These are phyloP conservation scores for Peromyscus californicus DNA, from an alignment of 2,113 vertebrate genomes.

Conservation along the genomic window DNA sequence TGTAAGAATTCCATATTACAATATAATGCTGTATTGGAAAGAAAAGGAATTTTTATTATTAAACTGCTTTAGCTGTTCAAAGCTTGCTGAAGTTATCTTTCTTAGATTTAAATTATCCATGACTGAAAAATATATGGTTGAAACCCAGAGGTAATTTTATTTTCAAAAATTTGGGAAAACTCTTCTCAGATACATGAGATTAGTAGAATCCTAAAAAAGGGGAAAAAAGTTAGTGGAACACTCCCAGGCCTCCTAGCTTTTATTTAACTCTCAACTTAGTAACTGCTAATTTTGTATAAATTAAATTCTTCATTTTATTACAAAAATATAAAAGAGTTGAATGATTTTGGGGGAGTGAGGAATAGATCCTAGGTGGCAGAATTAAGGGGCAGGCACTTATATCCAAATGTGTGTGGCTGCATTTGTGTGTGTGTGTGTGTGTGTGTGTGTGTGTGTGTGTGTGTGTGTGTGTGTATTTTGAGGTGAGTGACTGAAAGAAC, in stretches of 20 bases:
- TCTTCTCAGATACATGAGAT: slow-evolving; percentile 60
- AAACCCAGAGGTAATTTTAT: slow-evolving; percentile 70
- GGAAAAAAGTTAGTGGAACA: background rate
- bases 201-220: slow-evolving; percentile 56
- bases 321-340: background rate
- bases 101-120: slow-evolving; percentile 74
- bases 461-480: background rate
- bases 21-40: slow-evolving; percentile 17
- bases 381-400: background rate
- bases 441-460: no score
- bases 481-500: background rate
- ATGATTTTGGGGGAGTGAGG: background rate
- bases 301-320: slow-evolving; percentile 5
- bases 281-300: slow-evolving; percentile 1
- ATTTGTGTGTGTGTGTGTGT: background rate
- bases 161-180: slow-evolving; percentile 68
- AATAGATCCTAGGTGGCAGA: background rate
- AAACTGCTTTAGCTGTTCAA: slow-evolving; percentile 60
- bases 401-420: no score
- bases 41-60: slow-evolving; percentile 58
- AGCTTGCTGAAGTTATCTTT: slow-evolving; percentile 62
- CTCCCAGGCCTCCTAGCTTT: background rate
- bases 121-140: slow-evolving; percentile 53
- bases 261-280: slow-evolving; percentile 25
- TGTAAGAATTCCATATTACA: slow-evolving; percentile 54